Evolutionary conservation across 1,140 invertebrate genomes (phyloP).

Genomic region (Anastrepha obliqua): DNA sequence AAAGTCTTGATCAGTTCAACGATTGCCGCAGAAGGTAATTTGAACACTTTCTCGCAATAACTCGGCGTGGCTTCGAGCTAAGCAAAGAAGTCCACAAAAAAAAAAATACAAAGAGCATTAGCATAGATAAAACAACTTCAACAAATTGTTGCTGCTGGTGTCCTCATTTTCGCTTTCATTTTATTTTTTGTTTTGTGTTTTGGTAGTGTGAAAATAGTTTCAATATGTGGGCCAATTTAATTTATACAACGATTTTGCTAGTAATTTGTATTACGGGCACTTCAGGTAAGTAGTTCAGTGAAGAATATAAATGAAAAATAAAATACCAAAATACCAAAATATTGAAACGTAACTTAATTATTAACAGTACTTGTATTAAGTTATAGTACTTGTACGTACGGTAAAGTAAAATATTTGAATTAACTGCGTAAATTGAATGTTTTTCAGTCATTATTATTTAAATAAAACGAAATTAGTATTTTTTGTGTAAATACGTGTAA

Average conservation of each 20-base stretch:
- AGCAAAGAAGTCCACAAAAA: not conserved
- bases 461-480: too few species aligned
- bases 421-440: too few species aligned
- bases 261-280: constrained; percentile 16
- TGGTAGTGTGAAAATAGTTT: not conserved
- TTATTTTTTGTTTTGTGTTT: constrained; percentile 9
- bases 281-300: not conserved
- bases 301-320: too few species aligned
- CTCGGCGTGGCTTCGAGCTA: not conserved
- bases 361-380: too few species aligned
- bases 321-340: too few species aligned
- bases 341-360: too few species aligned
- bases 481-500: too few species aligned
- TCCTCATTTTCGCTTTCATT: not conserved
- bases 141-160: not conserved
- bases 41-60: constrained; percentile 41
- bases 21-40: constrained; percentile 26
- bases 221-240: constrained; percentile 26
- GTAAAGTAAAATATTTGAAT: too few species aligned
- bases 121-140: not conserved
- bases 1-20: not conserved
- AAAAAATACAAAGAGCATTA: not conserved
- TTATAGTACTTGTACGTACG: too few species aligned
- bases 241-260: not conserved
- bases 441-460: too few species aligned